A percentile compares a stretch with the other conserved stretches of the same genome.
phyloP scores from a whole-genome alignment of 1,140 invertebrate species.

The Bradynema listronoti region DNA sequence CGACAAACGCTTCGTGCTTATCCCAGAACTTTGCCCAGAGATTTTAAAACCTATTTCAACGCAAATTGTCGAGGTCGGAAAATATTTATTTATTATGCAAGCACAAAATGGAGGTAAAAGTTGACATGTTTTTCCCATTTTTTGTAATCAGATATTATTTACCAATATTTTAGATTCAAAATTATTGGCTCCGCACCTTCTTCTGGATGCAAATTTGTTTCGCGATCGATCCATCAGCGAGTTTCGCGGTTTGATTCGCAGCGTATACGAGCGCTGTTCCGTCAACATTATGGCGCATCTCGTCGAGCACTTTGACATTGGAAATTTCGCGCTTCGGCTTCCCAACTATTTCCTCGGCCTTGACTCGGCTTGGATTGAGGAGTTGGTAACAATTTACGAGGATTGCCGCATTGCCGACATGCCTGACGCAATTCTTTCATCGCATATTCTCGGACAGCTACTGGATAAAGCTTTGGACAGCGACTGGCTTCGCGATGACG shows the following conservation, averaged over 20 bases:
- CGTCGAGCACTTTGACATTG: slow-evolving; percentile 19
- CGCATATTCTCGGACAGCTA: not conserved
- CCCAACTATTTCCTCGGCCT: slow-evolving; percentile 30
- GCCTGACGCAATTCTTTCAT: not conserved
- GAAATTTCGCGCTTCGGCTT: slow-evolving; percentile 23
- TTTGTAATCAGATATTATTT: not conserved
- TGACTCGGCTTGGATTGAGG: slow-evolving; percentile 26
- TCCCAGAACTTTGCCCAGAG: slow-evolving; percentile 21
- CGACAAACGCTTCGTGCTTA: slow-evolving; percentile 25
- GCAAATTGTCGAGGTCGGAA: slow-evolving; percentile 19
- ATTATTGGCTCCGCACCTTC: slow-evolving; percentile 12
- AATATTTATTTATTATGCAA: slow-evolving; percentile 29
- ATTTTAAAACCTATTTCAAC: slow-evolving; percentile 10
- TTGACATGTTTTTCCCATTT: not conserved
- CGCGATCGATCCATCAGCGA: slow-evolving; percentile 15
- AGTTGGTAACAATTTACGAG: slow-evolving; percentile 19
- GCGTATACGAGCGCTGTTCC: slow-evolving; percentile 13
- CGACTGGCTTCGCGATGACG: slow-evolving; percentile 8
- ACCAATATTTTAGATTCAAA: slow-evolving; percentile 20
- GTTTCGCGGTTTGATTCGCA: slow-evolving; percentile 7
- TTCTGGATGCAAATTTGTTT: slow-evolving; percentile 10
- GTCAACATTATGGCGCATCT: slow-evolving; percentile 22
- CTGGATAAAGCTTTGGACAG: slow-evolving; percentile 15
- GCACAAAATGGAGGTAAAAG: slow-evolving; percentile 19
- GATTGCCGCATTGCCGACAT: not conserved